A percentile compares a stretch with the other conserved stretches of the same genome.
These are phyloP conservation scores for Panthera leo DNA, from an alignment of 2,113 vertebrate species.

Conservation along the genomic window DNA sequence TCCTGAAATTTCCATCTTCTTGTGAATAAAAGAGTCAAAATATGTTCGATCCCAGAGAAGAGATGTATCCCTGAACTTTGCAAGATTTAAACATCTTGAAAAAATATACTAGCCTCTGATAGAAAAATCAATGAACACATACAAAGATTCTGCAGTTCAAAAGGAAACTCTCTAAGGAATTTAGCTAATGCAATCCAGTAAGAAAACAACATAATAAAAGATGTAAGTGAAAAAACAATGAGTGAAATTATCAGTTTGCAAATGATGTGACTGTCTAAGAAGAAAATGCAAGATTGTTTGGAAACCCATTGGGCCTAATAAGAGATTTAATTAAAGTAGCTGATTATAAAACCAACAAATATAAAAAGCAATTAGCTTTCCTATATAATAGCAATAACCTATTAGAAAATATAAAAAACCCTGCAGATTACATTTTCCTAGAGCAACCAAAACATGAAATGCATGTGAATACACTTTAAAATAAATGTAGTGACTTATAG, in stretches of 20 bases:
- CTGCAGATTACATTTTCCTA: not conserved
- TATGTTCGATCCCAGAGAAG: not conserved
- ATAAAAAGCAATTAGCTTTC: constrained; percentile 26
- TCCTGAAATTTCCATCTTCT: not conserved
- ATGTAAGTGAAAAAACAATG: not conserved
- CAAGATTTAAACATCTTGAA: constrained; percentile 25
- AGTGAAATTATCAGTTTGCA: not conserved
- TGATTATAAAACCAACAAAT: constrained; percentile 56
- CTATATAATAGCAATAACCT: constrained; percentile 7
- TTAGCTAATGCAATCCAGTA: not conserved
- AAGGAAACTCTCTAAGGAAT: not conserved
- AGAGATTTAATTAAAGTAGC: constrained; percentile 1
- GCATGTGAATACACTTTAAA: not conserved
- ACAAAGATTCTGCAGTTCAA: not conserved
- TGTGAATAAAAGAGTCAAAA: not conserved
- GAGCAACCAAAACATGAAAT: not conserved
- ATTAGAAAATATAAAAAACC: constrained; percentile 30
- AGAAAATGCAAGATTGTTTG: not conserved
- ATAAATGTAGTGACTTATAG: not conserved
- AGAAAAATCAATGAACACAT: not conserved
- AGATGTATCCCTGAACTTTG: not conserved
- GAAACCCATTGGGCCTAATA: not conserved
- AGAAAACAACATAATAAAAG: not conserved
- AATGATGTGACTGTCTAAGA: not conserved
- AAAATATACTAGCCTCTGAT: not conserved